Evolutionary conservation across 92 coral and sea anemone species (phyloP).

Genomic region (Epizoanthus scotinus): DNA sequence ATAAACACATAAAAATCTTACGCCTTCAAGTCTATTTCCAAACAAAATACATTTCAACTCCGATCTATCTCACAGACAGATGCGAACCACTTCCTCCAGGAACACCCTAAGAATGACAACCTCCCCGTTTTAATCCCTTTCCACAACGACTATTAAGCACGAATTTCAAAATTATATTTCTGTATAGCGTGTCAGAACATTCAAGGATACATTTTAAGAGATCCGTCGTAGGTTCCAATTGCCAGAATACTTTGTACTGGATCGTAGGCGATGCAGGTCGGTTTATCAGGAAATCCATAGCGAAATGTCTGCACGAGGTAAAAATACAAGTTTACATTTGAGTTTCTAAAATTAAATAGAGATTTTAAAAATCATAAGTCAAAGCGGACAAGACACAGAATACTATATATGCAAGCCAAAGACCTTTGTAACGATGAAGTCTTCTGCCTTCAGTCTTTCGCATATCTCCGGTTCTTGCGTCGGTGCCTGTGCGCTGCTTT

Average conservation of each 20-base stretch:
- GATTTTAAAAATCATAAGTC: slow-evolving; percentile 9
- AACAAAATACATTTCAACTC: slow-evolving; percentile 1
- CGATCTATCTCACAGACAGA: neutral
- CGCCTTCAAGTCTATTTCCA: slow-evolving; percentile 12
- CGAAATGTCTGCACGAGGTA: slow-evolving; percentile 76
- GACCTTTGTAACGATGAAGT: slow-evolving; percentile 86
- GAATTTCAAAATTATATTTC: slow-evolving; percentile 22
- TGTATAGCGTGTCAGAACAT: slow-evolving; percentile 10
- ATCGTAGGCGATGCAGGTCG: slow-evolving; percentile 94
- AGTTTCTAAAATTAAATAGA: neutral
- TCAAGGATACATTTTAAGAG: slow-evolving; percentile 92
- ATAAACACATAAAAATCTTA: slow-evolving; percentile 29
- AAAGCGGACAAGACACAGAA: slow-evolving; percentile 7
- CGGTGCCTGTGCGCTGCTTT: neutral
- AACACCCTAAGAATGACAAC: slow-evolving; percentile 21
- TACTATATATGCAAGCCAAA: neutral
- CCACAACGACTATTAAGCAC: slow-evolving; percentile 9
- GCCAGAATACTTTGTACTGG: slow-evolving; percentile 92
- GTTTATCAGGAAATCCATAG: slow-evolving; percentile 95
- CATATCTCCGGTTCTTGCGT: slow-evolving; percentile 66
- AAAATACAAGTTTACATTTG: neutral
- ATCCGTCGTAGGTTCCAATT: slow-evolving; percentile 82
- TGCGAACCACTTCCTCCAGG: neutral
- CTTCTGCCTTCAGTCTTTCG: slow-evolving; percentile 82
- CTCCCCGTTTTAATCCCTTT: neutral